phyloP scores from a whole-genome alignment of 37 sponge, comb jelly and placozoan species.

The Corticium candelabrum region DNA sequence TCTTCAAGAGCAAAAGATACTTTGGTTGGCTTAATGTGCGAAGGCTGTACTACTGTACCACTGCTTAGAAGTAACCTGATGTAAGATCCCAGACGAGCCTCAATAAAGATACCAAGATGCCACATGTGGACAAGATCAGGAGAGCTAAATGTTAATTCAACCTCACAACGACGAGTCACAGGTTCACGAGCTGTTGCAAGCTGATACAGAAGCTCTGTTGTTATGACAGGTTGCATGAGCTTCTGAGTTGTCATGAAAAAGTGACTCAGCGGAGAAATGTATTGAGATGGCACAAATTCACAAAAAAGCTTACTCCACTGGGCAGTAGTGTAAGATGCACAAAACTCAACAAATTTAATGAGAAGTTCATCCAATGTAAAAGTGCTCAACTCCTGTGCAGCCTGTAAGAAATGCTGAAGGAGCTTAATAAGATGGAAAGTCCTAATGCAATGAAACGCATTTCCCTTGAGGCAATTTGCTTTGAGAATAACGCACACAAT shows the following conservation, averaged over 20 bases:
- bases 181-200: no score
- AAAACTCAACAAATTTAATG: slow-evolving; percentile 25
- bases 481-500: slow-evolving; percentile 36
- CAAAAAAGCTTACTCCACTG: slow-evolving; percentile 60
- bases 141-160: slow-evolving; percentile 21
- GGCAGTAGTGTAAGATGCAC: slow-evolving; percentile 1
- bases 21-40: slow-evolving; percentile 1
- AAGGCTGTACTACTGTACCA: slow-evolving; percentile 36
- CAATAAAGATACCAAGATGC: slow-evolving; percentile 38
- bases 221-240: not conserved
- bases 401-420: slow-evolving; percentile 37
- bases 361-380: slow-evolving; percentile 33
- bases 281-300: slow-evolving; percentile 52
- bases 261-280: slow-evolving; percentile 7
- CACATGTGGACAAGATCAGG: slow-evolving; percentile 21
- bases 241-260: not conserved
- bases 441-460: slow-evolving; percentile 70
- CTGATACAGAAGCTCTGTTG: not conserved
- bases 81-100: slow-evolving; percentile 52
- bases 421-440: slow-evolving; percentile 71
- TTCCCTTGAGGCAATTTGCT: slow-evolving; percentile 60
- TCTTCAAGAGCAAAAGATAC: slow-evolving; percentile 46
- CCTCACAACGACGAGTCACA: no score
- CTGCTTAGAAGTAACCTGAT: slow-evolving; percentile 36
- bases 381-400: not conserved